Evolutionary conservation across 1,140 invertebrate genomes (phyloP).

Genomic region (Trichonephila inaurata): DNA sequence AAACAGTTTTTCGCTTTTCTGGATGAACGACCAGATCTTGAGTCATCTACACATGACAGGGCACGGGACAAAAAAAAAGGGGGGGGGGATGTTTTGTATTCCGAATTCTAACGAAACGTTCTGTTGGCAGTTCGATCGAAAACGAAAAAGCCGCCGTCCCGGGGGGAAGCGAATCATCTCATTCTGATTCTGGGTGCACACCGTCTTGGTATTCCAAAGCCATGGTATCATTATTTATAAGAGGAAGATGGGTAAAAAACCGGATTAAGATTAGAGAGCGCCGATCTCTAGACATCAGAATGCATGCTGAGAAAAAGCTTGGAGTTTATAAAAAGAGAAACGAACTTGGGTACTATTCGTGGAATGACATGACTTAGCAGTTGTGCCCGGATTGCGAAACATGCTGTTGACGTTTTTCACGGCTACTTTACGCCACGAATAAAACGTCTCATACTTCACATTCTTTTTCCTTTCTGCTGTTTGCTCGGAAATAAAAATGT

Average conservation of each 20-base stretch:
- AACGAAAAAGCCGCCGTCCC: neutral
- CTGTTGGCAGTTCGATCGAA: neutral
- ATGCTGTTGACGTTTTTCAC: slow-evolving; percentile 39
- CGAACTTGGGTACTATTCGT: neutral
- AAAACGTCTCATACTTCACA: slow-evolving; percentile 30
- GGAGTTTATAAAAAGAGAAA: slow-evolving; percentile 33
- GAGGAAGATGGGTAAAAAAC: slow-evolving; percentile 59
- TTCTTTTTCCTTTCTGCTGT: slow-evolving; percentile 14
- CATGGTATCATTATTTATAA: slow-evolving; percentile 46
- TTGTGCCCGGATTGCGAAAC: slow-evolving; percentile 22
- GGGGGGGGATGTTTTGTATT: too few species aligned
- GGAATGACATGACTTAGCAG: neutral
- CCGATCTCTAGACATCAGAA: neutral
- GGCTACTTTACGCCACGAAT: slow-evolving; percentile 2
- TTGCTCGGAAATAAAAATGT: slow-evolving; percentile 12
- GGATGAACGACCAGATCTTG: too few species aligned
- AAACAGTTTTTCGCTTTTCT: too few species aligned
- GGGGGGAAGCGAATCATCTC: neutral
- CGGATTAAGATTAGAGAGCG: slow-evolving; percentile 64
- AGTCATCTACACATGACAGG: too few species aligned
- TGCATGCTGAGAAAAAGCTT: slow-evolving; percentile 42
- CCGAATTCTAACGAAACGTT: too few species aligned
- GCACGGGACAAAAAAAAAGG: too few species aligned
- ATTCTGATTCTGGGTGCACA: slow-evolving; percentile 45
- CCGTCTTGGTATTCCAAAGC: slow-evolving; percentile 38